Base-by-base conservation (phyloP, 2,888 invertebrate species). In the Adelognathus sp. region DNA sequence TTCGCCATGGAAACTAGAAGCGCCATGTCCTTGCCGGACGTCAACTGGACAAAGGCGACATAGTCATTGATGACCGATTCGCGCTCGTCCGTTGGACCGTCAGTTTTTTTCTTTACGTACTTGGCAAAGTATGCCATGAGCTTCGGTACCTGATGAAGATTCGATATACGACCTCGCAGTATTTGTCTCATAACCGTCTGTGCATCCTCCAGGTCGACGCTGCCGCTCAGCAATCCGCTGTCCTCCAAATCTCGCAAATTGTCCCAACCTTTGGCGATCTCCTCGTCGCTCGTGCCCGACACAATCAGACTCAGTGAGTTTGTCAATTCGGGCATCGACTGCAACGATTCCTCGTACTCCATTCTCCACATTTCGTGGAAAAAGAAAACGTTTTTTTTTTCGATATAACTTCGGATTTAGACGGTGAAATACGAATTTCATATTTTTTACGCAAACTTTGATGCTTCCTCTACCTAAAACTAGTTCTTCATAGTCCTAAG, bases 111-210 rank as follows among this genome's bases (percentile, higher is more conserved):
- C 4, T 77, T 66, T 9, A 88, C 79, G 72, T 87, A 86, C n/a
- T 84, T 84, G 0, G 88, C 80, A 67, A 90, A 88, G 85, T 87
- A 90, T 0, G 67, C 74, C 79, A 90, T 78, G 2, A 90, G 56
- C 3, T 66, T 74, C 3, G 89, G 85, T n/a, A 88, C 80, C 71
- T 89, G 82, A 16, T 81, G 56, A 14, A 86, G 71, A 73, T 90
- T 90, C 16, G 54, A 16, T n/a, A 74, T 50, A 21, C 46, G 54
- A 27, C 33, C 46, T 2, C 60, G 33, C 61, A 75, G 24, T 44
- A 81, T 80, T 31, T 44, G 54, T 63, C 44, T 56, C 44, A 73
- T 67, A 11, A 77, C 66, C 1, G n/a, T 46, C 44, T 44, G 64
- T 0, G 77, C 69, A n/a, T 81, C 76, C 3, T 74, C 41, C 0